Conservation (phyloP, 2,888 invertebrate species). For the Sphecodes monilicornis region DNA sequence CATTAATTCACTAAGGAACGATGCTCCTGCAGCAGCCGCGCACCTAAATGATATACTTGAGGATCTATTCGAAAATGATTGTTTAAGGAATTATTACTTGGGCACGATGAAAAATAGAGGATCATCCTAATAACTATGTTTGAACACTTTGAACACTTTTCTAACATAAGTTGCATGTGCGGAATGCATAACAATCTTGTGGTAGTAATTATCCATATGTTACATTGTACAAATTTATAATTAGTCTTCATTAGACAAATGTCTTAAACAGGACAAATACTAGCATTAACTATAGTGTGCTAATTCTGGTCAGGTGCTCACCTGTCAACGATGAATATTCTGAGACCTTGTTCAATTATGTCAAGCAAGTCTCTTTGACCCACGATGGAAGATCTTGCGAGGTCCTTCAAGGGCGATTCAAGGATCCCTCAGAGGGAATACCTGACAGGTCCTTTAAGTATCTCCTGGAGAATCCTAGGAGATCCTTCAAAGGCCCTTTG, state of each 20-base stretch:
- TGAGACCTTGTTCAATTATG: not conserved
- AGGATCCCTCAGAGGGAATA: not conserved
- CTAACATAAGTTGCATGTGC: too few species aligned
- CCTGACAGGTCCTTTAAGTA: constrained; percentile 10
- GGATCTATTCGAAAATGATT: too few species aligned
- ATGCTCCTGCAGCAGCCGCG: too few species aligned
- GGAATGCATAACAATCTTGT: too few species aligned
- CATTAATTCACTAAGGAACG: too few species aligned
- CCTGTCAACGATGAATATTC: not conserved
- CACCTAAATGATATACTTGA: too few species aligned
- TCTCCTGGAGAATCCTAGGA: constrained; percentile 6
- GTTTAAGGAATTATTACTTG: too few species aligned
- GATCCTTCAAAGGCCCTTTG: constrained; percentile 6
- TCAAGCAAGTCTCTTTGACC: not conserved
- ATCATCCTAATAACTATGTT: too few species aligned
- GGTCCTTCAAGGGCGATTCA: not conserved
- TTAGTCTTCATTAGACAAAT: not conserved
- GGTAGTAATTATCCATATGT: too few species aligned
- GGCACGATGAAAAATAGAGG: too few species aligned
- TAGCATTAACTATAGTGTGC: not conserved
- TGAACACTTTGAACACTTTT: too few species aligned
- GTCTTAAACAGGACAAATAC: not conserved
- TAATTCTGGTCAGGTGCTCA: not conserved
- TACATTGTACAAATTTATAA: not conserved
- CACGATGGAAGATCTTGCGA: not conserved